Evolutionary conservation across 2,888 invertebrate species (phyloP).

Genomic region (Xylocampa areola): DNA sequence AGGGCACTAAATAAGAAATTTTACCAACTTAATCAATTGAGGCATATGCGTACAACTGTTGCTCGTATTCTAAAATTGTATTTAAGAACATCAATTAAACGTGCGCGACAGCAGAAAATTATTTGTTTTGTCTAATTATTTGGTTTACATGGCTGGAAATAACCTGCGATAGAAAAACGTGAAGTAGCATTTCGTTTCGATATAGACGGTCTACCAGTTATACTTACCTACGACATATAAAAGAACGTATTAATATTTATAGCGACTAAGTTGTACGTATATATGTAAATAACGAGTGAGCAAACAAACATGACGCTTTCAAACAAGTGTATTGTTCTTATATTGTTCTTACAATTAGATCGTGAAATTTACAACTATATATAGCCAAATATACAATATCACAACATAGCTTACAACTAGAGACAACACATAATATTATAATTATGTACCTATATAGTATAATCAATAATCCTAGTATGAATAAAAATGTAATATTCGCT

Average conservation of each 20-base stretch:
- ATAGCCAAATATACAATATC: constrained; percentile 31
- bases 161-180: constrained; percentile 38
- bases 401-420: constrained; percentile 38
- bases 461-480: background rate
- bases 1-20: no score
- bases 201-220: constrained; percentile 51
- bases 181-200: constrained; percentile 57
- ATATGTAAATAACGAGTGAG: constrained; percentile 48
- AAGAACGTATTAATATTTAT: constrained; percentile 68
- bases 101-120: no score
- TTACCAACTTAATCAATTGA: no score
- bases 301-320: constrained; percentile 51
- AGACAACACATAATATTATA: constrained; percentile 19
- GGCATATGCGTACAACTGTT: no score
- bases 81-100: no score
- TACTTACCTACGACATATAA: no score
- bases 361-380: constrained; percentile 41
- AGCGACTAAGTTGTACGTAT: constrained; percentile 42
- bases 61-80: no score
- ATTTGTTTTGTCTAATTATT: no score
- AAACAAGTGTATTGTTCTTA: constrained; percentile 63
- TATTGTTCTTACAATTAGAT: constrained; percentile 53
- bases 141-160: background rate
- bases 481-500: background rate
- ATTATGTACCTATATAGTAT: background rate